These are phyloP conservation scores for Sarcophaga bullata DNA, from an alignment of 1,140 invertebrate genomes.

Conservation along the genomic window DNA sequence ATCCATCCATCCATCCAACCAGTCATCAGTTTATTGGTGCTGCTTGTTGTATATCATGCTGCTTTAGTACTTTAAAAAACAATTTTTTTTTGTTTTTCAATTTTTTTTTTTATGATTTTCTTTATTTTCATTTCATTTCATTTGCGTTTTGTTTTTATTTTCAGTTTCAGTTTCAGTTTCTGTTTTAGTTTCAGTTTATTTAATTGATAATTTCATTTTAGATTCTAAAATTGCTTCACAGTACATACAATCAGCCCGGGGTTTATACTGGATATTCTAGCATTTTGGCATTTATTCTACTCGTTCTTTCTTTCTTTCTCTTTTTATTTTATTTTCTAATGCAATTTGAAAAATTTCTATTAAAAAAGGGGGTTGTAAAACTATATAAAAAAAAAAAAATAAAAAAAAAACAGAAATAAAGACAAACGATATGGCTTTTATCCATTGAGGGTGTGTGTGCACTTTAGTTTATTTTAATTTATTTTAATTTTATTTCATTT, in stretches of 20 bases:
- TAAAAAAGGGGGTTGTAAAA: background rate
- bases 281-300: slow-evolving; percentile 9
- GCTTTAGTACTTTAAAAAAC: background rate
- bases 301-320: background rate
- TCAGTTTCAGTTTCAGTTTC: too few species aligned
- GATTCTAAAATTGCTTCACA: slow-evolving; percentile 12
- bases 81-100: background rate
- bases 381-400: background rate
- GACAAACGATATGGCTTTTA: too few species aligned
- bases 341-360: background rate
- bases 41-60: slow-evolving; percentile 5
- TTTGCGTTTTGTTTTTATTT: background rate
- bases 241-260: background rate
- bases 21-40: background rate
- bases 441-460: slow-evolving; percentile 1
- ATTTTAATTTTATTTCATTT: background rate
- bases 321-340: background rate
- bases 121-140: background rate
- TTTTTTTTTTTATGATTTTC: too few species aligned
- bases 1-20: background rate
- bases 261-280: background rate
- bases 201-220: slow-evolving; percentile 19
- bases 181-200: background rate
- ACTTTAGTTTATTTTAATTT: background rate
- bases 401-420: too few species aligned